phyloP scores from a whole-genome alignment of 2,113 vertebrate genomes.

The Phoxinus phoxinus region DNA sequence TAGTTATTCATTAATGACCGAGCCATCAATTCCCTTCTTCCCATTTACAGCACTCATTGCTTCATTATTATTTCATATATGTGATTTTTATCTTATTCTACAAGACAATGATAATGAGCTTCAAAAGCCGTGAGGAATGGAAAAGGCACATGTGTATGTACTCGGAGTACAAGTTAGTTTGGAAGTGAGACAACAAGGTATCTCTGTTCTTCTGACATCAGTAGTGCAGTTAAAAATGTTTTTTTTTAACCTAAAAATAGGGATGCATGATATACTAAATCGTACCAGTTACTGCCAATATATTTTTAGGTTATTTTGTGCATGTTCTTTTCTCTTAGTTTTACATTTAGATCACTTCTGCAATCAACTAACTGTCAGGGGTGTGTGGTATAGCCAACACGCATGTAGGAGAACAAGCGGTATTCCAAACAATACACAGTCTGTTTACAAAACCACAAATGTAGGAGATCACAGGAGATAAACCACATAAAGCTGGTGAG shows the following conservation, averaged over 20 bases:
- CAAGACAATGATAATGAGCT: neutral
- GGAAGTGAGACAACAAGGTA: neutral
- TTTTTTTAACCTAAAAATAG: neutral
- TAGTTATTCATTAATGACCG: too few species aligned
- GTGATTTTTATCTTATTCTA: neutral
- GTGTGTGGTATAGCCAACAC: too few species aligned
- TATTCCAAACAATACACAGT: too few species aligned
- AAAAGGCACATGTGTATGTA: neutral
- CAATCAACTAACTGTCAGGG: neutral
- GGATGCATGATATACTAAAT: neutral
- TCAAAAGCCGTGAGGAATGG: neutral
- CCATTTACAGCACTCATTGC: neutral
- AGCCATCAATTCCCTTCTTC: neutral
- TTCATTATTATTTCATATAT: constrained; percentile 24
- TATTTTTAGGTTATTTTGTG: neutral
- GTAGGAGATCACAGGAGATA: too few species aligned
- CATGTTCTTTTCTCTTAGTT: neutral
- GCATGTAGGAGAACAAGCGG: too few species aligned
- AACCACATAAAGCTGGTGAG: too few species aligned
- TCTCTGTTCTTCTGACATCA: neutral
- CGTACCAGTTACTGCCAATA: neutral
- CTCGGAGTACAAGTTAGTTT: neutral
- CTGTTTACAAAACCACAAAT: too few species aligned
- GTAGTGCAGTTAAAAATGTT: neutral
- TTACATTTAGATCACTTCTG: neutral